Evolutionary conservation across 2,113 vertebrate species (phyloP).

Genomic region (Bufo bufo): DNA sequence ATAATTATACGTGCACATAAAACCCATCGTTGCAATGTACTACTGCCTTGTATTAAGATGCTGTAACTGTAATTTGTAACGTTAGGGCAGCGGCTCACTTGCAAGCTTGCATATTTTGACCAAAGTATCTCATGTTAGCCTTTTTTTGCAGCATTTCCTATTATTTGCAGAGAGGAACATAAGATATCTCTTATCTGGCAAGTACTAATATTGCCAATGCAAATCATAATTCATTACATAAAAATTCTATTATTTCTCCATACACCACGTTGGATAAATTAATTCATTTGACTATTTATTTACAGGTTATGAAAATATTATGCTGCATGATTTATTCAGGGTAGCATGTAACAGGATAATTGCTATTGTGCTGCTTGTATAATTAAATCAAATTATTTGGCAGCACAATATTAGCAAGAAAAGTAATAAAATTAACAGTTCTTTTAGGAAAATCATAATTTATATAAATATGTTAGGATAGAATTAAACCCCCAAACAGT

Average conservation of each 20-base stretch:
- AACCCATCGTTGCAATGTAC: too few species aligned
- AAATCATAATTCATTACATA: neutral
- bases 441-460: conserved; percentile 10
- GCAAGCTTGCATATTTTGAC: too few species aligned
- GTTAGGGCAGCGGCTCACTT: too few species aligned
- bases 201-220: neutral
- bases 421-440: neutral
- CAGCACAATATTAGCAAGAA: conserved; percentile 3
- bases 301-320: conserved; percentile 10
- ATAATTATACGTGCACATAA: too few species aligned
- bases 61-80: too few species aligned
- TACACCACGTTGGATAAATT: conserved; percentile 22
- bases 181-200: neutral
- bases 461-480: neutral
- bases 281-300: neutral
- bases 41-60: too few species aligned
- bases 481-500: conserved; percentile 14
- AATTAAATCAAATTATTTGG: conserved; percentile 33
- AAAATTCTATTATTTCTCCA: neutral
- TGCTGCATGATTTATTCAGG: neutral
- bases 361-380: neutral
- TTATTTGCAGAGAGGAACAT: neutral
- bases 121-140: too few species aligned
- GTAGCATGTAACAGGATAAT: conserved; percentile 26
- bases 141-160: neutral